These are phyloP conservation scores for Acronicta psi DNA, from an alignment of 2,888 invertebrate genomes.

Conservation along the genomic window DNA sequence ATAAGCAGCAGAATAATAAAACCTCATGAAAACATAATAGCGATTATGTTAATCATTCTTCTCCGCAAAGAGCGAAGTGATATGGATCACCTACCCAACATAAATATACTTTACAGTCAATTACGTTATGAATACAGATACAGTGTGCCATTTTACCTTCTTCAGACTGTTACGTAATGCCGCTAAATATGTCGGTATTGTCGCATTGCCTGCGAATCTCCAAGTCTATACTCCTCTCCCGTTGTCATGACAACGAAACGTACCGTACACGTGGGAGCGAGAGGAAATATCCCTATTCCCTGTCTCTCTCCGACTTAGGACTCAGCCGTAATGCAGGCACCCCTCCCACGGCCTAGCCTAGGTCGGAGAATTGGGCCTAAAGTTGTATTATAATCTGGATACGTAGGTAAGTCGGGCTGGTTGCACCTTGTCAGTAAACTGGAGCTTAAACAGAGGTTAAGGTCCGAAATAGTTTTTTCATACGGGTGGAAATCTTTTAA, in stretches of 20 bases:
- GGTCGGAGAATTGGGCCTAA: conserved; percentile 41
- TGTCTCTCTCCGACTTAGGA: conserved; percentile 28
- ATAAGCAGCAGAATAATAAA: too few relatives aligned
- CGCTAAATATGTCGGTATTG: conserved; percentile 28
- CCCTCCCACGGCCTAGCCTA: conserved; percentile 52
- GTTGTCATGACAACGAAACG: conserved; percentile 63
- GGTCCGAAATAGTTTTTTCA: neutral
- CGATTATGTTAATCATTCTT: too few relatives aligned
- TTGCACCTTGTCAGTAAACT: conserved; percentile 24
- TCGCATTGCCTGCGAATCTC: conserved; percentile 33
- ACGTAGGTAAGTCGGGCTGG: conserved; percentile 20
- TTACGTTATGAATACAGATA: conserved; percentile 4
- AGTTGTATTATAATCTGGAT: conserved; percentile 26
- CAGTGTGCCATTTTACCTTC: neutral
- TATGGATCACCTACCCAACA: too few relatives aligned
- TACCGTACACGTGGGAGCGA: conserved; percentile 31
- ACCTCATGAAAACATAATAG: too few relatives aligned
- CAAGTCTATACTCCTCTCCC: conserved; percentile 32
- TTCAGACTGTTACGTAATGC: conserved; percentile 34
- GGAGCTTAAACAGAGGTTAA: conserved; percentile 11
- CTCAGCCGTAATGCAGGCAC: conserved; percentile 39
- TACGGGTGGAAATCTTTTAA: too few relatives aligned
- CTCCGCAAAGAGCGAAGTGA: too few relatives aligned
- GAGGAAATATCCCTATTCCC: conserved; percentile 3
- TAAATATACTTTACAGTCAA: conserved; percentile 5